A percentile compares a stretch with the other conserved stretches of the same genome.
Evolutionary conservation across 2,888 invertebrate species (phyloP).

Genomic region (Seira ritae): DNA sequence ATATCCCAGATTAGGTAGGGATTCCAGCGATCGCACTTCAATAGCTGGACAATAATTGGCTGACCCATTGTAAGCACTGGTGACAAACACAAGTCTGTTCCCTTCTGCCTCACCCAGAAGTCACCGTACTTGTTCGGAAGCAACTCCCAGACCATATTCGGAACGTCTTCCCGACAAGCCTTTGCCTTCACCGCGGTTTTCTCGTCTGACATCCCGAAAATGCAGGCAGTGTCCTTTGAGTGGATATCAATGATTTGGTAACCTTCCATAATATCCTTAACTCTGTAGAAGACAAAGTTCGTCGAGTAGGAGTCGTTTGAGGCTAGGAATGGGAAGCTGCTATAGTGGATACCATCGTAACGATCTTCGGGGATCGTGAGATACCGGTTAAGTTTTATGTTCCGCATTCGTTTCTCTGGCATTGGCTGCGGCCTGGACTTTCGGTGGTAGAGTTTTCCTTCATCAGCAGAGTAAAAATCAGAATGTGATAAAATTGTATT

Average conservation of each 20-base stretch:
- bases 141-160: slow-evolving; percentile 59
- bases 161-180: slow-evolving; percentile 53
- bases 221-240: slow-evolving; percentile 53
- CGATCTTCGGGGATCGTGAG: slow-evolving; percentile 43
- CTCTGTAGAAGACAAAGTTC: slow-evolving; percentile 38
- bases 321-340: slow-evolving; percentile 34
- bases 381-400: slow-evolving; percentile 51
- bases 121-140: slow-evolving; percentile 61
- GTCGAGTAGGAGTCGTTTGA: slow-evolving; percentile 21
- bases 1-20: slow-evolving; percentile 64
- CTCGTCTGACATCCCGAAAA: slow-evolving; percentile 54
- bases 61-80: slow-evolving; percentile 51
- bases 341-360: slow-evolving; percentile 19
- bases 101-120: slow-evolving; percentile 55
- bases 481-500: slow-evolving; percentile 1
- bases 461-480: not conserved
- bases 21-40: slow-evolving; percentile 53
- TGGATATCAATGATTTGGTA: slow-evolving; percentile 49
- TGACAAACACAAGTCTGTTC: slow-evolving; percentile 58
- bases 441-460: slow-evolving; percentile 48
- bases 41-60: slow-evolving; percentile 36
- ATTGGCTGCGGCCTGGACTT: slow-evolving; percentile 12
- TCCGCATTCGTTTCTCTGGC: slow-evolving; percentile 41
- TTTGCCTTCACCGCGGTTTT: slow-evolving; percentile 51
- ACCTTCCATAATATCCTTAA: slow-evolving; percentile 6